Base-by-base conservation (phyloP, 1,140 invertebrate genomes). In the Drosophila ohnishii region DNA sequence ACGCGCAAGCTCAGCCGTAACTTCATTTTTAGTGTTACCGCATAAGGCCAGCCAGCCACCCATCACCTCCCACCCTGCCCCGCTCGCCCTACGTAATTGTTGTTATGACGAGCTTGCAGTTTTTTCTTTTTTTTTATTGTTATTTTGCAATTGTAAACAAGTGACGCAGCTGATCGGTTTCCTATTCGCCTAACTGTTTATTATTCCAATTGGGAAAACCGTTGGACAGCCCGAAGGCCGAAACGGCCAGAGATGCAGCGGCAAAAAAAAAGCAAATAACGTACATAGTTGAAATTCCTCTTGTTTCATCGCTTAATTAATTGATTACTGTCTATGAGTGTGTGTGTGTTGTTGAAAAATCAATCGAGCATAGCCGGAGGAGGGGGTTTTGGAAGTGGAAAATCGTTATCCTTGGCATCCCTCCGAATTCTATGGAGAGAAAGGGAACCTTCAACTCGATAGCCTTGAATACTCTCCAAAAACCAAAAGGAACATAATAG, bases 1-100 rank as follows among this genome's bases (percentile, higher is more conserved):
- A 57, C 39, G 50, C 30, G 8, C 28, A 58, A 13, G 28, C 25
- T 25, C 39, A 59, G 32, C 50, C 35, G 35, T 56, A 67, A 84
- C 83, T 88, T 74, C 84, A 72, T 50, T 84, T 65, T 75, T 55
- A 71, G 72, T 75, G 70, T 88, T 88, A 88, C 80, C 80, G 69
- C 80, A 88, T 88, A 83, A 57, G 60, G 61, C 55, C 56, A 56
- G 39, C 64, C 42, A 11, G 34, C 34, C 19, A 37, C 51, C 51
- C 51, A 25, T n/a, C 19, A 22, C 34, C 34, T 3, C 34, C 34
- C 51, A 55, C 51, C 45, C n/a, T 32, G 48, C 35, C 14, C 28
- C 73, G 19, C 62, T 35, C 10, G n/a, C 59, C 39, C 70, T 44
- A 51, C 50, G 35, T 75, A 71, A 48, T 86, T 77, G 73, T 75